Evolutionary conservation across 2,113 vertebrate genomes (phyloP), one percentile per base, ranked within the genome.

Genomic region (Prolemur simus): DNA sequence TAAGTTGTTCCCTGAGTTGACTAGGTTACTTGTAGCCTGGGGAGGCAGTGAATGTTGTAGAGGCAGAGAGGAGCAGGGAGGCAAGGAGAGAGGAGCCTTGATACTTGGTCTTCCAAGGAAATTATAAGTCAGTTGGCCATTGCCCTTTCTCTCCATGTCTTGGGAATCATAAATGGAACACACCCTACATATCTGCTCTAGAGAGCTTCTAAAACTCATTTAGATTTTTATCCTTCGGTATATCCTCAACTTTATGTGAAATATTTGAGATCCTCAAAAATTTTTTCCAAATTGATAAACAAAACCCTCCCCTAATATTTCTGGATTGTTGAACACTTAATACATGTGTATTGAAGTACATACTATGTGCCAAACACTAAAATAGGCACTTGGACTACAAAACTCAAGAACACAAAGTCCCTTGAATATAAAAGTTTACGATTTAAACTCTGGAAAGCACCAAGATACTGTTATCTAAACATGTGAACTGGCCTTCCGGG

Each of bases 241-340:
- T 32, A 60, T 58, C 69, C 8, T 96, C 66, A 63, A 0, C 60
- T 91, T 85, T 32, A 0, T 81, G 12, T 63, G 10, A 85, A 85
- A 25, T 81, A 32, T 93, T 58, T 89, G 82, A 86, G 39, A 85
- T 86, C 66, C 47, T 96, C 47, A 81, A 37, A 93, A 91, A 47
- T 93, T 66, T 14, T 32, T 66, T 13, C 56, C 60, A 37, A 42
- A 17, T 39, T 88, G 74, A 17, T 52, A 91, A 81, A 60, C 15
- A 78, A 39, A 94, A 60, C 49, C 60, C 14, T 92, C 56, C 52
- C 29, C 37, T 91, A 64, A 87, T 58, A 58, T 88, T 73, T 49
- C 85, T 76, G 29, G 15, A 23, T 71, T 93, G 49, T 95, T 47
- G 84, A 1, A 47, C 18, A 69, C 69, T 64, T 84, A 81, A 74